These are phyloP conservation scores for Channa argus DNA, from an alignment of 2,113 vertebrate genomes.

Conservation along the genomic window DNA sequence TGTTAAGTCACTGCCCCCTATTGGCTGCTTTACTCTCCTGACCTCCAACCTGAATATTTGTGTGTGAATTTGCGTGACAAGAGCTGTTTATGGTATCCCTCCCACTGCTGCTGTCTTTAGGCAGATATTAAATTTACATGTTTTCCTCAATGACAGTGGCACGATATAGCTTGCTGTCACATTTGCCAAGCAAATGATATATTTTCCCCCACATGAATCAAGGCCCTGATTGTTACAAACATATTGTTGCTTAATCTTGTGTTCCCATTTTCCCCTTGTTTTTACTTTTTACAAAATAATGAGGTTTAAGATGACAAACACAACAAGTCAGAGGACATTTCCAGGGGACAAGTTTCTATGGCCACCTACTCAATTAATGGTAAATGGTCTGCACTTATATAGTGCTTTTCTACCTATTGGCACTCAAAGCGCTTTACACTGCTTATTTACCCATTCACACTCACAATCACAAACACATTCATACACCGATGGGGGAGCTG, in stretches of 20 bases:
- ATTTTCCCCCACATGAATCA: neutral
- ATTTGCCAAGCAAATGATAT: neutral
- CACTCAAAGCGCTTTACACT: no score
- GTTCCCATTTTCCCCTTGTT: neutral
- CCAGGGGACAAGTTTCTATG: neutral
- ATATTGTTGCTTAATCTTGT: neutral
- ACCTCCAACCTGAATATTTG: slow-evolving; percentile 7
- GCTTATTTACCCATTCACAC: no score
- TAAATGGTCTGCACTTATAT: no score
- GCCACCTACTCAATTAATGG: no score
- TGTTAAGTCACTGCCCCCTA: slow-evolving; percentile 68
- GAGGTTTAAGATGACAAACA: no score
- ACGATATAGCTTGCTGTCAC: neutral
- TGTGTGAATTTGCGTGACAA: slow-evolving; percentile 30
- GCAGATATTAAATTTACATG: slow-evolving; percentile 63
- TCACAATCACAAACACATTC: no score
- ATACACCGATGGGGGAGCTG: no score
- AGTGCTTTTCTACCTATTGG: no score
- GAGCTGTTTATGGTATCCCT: slow-evolving; percentile 9
- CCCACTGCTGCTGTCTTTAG: slow-evolving; percentile 32
- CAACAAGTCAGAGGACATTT: no score
- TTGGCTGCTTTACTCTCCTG: slow-evolving; percentile 41
- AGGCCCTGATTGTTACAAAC: neutral
- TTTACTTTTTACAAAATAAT: no score
- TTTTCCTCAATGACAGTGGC: slow-evolving; percentile 19